Base-by-base conservation (phyloP, 2,888 invertebrate species). In the Flexamia atlantica region DNA sequence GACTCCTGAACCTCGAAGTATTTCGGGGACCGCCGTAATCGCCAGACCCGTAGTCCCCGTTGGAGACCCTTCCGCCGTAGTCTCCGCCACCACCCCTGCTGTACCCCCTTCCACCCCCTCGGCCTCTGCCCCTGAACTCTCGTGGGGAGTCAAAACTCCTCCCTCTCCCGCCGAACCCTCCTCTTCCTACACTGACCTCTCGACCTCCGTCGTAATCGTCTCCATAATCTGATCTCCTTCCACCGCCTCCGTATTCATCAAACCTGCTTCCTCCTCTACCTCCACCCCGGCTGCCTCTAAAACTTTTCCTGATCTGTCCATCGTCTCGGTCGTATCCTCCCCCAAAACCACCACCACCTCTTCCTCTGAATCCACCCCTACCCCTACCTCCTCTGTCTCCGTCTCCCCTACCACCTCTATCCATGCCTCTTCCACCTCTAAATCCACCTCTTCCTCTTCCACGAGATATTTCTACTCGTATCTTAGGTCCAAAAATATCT, bases 391-490 rank as follows among this genome's bases (percentile, higher is more conserved):
- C 90, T 83, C 91, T 90, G 80, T 91, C 90, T 86, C 91, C 90
- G 81, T 91, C 90, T 70, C 91, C 90, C 72, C 92, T 91, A 88
- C 92, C 92, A 87, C 93, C 92, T 81, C 92, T 90, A 76, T 92
- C 91, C 84, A 93, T 92, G 83, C 93, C 91, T 85, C 93, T 91
- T 83, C 93, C 91, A 81, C 93, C 92, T 86, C 94, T 93, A 85
- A 94, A 93, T 85, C 94, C 92, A 83, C 94, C 94, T 72, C 96
- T 93, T 86, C 95, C 94, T 87, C 95, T 93, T 88, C 96, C 96
- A 87, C 96, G 94, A 84, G 97, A 97, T 88, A 97, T 94, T 91
- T 97, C 97, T 85, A 97, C 97, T 89, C 97, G 93, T 87, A 97
- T 92, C 89, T 97, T 97, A 88, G 96, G 95, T 88, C 97, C 97